These are phyloP conservation scores for Hirundo rustica DNA, from an alignment of 2,797 vertebrate genomes.

Conservation along the genomic window DNA sequence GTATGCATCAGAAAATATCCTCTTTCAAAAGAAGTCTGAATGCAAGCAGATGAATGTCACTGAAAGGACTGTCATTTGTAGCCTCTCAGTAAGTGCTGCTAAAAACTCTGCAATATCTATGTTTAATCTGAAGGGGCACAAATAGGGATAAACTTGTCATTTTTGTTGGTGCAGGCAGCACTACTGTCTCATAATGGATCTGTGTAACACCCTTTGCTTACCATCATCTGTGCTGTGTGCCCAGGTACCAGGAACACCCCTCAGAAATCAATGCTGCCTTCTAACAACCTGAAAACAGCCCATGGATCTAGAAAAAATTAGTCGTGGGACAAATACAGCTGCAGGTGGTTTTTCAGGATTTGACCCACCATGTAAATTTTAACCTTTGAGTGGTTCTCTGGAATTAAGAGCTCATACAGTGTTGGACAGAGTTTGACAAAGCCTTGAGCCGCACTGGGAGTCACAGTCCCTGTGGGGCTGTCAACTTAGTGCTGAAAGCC, in stretches of 20 bases:
- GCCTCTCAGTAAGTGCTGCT: neutral
- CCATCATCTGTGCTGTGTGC: neutral
- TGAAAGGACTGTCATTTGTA: neutral
- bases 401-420: neutral
- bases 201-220: neutral
- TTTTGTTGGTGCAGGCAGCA: neutral
- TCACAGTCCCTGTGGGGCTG: neutral
- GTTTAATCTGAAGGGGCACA: neutral
- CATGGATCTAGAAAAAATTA: neutral
- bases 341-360: neutral
- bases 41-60: neutral
- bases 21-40: neutral
- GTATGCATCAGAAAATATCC: neutral
- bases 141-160: neutral
- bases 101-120: neutral
- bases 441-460: neutral
- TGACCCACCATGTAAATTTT: neutral
- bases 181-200: neutral
- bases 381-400: neutral
- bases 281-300: neutral
- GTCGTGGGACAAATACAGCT: neutral
- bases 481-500: neutral
- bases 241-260: neutral
- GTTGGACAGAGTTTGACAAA: neutral
- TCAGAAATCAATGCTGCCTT: neutral